These are phyloP conservation scores for Crotalus viridis DNA, from an alignment of 2,113 vertebrate species.

Conservation along the genomic window DNA sequence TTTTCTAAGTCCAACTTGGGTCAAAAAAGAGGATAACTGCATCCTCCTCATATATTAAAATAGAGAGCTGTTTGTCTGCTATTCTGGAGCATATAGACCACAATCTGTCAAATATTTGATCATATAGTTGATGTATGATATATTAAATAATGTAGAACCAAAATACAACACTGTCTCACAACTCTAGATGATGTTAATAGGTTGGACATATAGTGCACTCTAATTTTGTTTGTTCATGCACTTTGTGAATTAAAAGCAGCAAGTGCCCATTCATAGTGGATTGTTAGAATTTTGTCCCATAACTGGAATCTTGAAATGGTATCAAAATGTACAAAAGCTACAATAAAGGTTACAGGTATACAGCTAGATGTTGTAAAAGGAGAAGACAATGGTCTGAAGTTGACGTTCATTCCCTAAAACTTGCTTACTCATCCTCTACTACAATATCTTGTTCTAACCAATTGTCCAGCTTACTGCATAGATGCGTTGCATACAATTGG, in stretches of 20 bases:
- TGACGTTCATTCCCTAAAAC: not conserved
- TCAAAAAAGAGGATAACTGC: not conserved
- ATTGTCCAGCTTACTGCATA: not conserved
- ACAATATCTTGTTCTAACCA: not conserved
- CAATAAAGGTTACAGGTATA: too few relatives aligned
- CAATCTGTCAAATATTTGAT: not conserved
- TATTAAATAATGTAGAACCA: not conserved
- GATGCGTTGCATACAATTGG: not conserved
- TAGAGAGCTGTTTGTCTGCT: not conserved
- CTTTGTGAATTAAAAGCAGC: too few relatives aligned
- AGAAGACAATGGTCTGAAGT: not conserved
- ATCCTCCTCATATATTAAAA: not conserved
- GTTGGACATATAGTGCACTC: not conserved
- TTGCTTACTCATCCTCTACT: not conserved
- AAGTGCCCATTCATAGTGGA: too few relatives aligned
- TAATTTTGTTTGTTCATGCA: too few relatives aligned
- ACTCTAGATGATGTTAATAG: not conserved
- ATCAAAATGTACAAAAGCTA: too few relatives aligned
- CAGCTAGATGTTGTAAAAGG: too few relatives aligned
- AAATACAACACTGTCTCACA: not conserved
- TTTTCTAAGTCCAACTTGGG: not conserved
- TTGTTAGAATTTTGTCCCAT: too few relatives aligned
- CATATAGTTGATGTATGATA: not conserved
- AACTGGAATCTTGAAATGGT: too few relatives aligned
- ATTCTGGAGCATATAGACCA: not conserved